Base-by-base conservation (phyloP, 2,797 vertebrate species). In the Ibycter americanus region DNA sequence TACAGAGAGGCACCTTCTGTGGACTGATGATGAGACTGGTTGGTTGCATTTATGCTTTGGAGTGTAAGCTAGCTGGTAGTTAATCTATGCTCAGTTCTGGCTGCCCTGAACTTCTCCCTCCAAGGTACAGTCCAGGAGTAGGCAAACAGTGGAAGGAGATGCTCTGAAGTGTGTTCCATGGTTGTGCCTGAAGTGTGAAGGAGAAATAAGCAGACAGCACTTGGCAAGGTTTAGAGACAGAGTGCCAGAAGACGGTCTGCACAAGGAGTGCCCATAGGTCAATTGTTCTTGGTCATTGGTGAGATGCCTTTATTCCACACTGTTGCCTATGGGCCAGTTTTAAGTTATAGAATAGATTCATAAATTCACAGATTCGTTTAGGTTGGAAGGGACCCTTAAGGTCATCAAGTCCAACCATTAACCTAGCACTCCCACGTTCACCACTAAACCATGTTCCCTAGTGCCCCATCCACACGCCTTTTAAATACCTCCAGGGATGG, bases 391-490 rank as follows among this genome's bases (percentile, higher is more conserved):
- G 6, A 31, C 25, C 27, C 44, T 42, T 12, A 23, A 49, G 6
- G 20, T 34, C 32, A 47, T 15, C 0, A 1, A 55, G 15, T 56
- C 49, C 38, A 27, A 4, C 19, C 5, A 10, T 26, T 22, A 56
- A 65, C 13, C 27, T 34, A 54, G 12, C 38, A 40, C n/a, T 42
- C 31, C 38, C 15, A 11, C 58, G 46, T 18, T 26, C 47, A 54
- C 15, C 55, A 11, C 20, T 38, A 31, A 76, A 16, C 11, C 9
- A 4, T 6, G 4, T 10, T 36, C 34, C 34, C 47, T 61, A 29
- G 46, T 19, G n/a, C 46, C 72, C 44, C 3, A 7, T 71, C 2
- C 23, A 6, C 23, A 8, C 1, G 0, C 21, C 17, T 9, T 42
- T 42, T 17, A 31, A 49, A 38, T 29, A 8, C 15, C 31, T 54